Evolutionary conservation across 2,113 vertebrate genomes (phyloP).

Genomic region (Otus sunia): DNA sequence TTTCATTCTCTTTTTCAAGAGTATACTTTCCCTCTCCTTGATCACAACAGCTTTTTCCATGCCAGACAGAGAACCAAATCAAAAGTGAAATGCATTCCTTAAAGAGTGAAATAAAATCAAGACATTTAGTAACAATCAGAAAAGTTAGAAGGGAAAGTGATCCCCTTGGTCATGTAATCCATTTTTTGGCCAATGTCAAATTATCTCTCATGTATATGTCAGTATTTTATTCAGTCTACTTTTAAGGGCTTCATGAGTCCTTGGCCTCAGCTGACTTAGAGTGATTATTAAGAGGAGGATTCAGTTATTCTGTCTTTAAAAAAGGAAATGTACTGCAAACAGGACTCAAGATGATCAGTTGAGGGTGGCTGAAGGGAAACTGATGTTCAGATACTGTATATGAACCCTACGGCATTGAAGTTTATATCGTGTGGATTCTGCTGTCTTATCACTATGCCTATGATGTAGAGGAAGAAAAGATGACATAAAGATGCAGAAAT

Average conservation of each 20-base stretch:
- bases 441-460: neutral
- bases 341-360: neutral
- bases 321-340: neutral
- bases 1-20: neutral
- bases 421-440: neutral
- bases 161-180: neutral
- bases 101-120: neutral
- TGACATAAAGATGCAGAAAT: neutral
- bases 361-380: fast-evolving
- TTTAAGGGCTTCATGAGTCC: neutral
- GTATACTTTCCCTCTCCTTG: neutral
- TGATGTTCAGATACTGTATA: fast-evolving
- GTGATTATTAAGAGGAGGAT: neutral
- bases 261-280: neutral
- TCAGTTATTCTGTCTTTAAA: neutral
- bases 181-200: neutral
- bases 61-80: neutral
- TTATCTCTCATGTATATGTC: neutral
- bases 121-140: neutral
- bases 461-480: neutral
- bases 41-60: neutral
- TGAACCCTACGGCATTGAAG: fast-evolving
- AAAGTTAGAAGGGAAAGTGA: neutral
- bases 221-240: neutral
- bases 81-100: neutral